Evolutionary conservation across 2,113 vertebrate genomes (phyloP).

Genomic region (Panthera uncia): DNA sequence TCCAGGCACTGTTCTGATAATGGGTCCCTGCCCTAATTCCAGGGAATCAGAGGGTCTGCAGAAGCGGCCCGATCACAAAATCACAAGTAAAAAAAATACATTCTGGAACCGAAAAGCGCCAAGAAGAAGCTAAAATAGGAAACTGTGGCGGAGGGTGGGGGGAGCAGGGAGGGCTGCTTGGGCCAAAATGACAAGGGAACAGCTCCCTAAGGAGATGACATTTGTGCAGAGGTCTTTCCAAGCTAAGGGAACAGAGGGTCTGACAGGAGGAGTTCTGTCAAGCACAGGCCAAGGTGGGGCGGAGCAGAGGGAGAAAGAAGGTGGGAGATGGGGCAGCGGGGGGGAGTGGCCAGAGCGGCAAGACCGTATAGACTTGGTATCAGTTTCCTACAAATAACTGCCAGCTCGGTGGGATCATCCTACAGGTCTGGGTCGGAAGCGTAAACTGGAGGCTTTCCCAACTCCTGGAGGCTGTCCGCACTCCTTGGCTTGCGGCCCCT

Average conservation of each 20-base stretch:
- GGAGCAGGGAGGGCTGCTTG: not conserved
- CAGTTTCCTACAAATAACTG: not conserved
- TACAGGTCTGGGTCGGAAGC: no score
- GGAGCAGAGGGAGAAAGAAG: not conserved
- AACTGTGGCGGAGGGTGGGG: not conserved
- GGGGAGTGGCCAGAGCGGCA: not conserved
- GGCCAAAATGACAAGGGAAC: not conserved
- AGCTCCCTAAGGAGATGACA: not conserved
- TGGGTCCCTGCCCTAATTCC: not conserved
- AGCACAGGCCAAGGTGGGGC: not conserved
- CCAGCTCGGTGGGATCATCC: not conserved
- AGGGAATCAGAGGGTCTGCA: not conserved
- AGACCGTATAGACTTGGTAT: no score
- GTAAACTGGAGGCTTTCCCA: not conserved
- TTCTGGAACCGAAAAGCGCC: not conserved
- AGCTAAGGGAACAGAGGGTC: not conserved
- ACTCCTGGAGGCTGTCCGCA: not conserved
- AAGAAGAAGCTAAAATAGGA: not conserved
- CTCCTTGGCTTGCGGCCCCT: no score
- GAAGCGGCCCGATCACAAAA: not conserved
- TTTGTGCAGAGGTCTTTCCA: not conserved
- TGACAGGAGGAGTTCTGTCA: not conserved
- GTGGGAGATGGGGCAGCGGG: rapidly evolving
- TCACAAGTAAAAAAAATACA: not conserved
- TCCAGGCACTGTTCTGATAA: not conserved